A percentile compares a stretch with the other conserved stretches of the same genome.
Conservation (phyloP, 1,140 invertebrate species). For the Andrena cerasifolii region DNA sequence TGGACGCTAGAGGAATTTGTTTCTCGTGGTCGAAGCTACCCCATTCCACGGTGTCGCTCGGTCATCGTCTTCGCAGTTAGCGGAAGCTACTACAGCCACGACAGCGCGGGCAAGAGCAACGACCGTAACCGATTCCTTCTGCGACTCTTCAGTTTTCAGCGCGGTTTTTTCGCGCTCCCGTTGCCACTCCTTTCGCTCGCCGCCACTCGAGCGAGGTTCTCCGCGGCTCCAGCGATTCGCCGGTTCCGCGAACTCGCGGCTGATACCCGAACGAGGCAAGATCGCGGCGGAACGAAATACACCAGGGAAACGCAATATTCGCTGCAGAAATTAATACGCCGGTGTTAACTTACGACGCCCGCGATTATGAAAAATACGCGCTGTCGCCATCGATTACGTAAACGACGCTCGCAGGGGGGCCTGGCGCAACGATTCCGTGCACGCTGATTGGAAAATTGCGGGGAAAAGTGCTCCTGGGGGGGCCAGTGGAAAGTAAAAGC, state of each 20-base stretch:
- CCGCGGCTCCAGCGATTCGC: too few relatives aligned
- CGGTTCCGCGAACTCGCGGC: too few relatives aligned
- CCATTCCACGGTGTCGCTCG: neutral
- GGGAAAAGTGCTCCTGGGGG: too few relatives aligned
- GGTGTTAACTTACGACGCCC: slow-evolving; percentile 50
- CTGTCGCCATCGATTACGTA: slow-evolving; percentile 48
- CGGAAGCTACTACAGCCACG: slow-evolving; percentile 17
- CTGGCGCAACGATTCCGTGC: slow-evolving; percentile 28
- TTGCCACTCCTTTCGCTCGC: slow-evolving; percentile 44
- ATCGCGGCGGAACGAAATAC: neutral
- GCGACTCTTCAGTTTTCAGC: slow-evolving; percentile 25
- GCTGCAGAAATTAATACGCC: slow-evolving; percentile 48
- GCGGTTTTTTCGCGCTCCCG: slow-evolving; percentile 38
- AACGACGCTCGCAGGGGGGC: slow-evolving; percentile 3
- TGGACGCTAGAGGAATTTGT: too few relatives aligned
- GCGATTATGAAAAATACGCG: slow-evolving; percentile 35
- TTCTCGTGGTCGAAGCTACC: slow-evolving; percentile 18
- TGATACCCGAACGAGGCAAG: neutral
- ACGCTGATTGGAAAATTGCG: too few relatives aligned
- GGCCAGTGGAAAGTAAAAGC: too few relatives aligned
- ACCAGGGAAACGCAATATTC: slow-evolving; percentile 55
- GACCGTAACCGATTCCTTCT: slow-evolving; percentile 59
- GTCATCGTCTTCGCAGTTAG: slow-evolving; percentile 16
- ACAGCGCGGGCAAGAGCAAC: slow-evolving; percentile 53
- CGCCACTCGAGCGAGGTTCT: too few relatives aligned